Evolutionary conservation across 1,140 invertebrate genomes (phyloP).

Genomic region (Aphelenchoides fujianensis): DNA sequence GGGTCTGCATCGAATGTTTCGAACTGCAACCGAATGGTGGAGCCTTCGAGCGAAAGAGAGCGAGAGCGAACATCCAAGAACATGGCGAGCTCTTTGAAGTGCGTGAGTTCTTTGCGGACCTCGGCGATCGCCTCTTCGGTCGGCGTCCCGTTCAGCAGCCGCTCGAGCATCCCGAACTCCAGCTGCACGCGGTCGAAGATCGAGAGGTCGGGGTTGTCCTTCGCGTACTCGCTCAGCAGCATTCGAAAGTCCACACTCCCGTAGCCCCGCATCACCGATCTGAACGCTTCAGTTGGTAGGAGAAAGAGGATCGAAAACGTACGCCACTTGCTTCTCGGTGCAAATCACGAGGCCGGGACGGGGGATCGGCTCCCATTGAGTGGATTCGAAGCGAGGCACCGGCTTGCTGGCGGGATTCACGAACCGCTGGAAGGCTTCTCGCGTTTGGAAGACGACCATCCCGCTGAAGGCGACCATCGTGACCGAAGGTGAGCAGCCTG

Average conservation of each 20-base stretch:
- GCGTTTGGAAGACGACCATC: slow-evolving; percentile 16
- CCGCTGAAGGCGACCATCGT: background rate
- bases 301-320: background rate
- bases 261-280: slow-evolving; percentile 32
- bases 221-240: background rate
- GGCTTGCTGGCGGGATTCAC: background rate
- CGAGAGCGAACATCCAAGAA: background rate
- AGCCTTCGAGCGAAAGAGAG: background rate
- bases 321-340: slow-evolving; percentile 31
- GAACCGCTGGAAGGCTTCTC: slow-evolving; percentile 11
- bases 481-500: slow-evolving; percentile 33
- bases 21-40: background rate
- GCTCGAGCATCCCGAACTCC: background rate
- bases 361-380: background rate
- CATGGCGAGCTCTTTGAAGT: background rate
- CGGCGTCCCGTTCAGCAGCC: background rate
- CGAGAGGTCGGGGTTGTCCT: background rate
- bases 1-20: background rate
- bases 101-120: background rate
- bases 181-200: background rate
- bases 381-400: background rate
- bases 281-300: slow-evolving; percentile 11
- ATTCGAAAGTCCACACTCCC: slow-evolving; percentile 37
- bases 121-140: background rate
- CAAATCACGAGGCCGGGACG: slow-evolving; percentile 38